phyloP scores from a whole-genome alignment of 2,113 vertebrate genomes.

The Aegithalos caudatus region DNA sequence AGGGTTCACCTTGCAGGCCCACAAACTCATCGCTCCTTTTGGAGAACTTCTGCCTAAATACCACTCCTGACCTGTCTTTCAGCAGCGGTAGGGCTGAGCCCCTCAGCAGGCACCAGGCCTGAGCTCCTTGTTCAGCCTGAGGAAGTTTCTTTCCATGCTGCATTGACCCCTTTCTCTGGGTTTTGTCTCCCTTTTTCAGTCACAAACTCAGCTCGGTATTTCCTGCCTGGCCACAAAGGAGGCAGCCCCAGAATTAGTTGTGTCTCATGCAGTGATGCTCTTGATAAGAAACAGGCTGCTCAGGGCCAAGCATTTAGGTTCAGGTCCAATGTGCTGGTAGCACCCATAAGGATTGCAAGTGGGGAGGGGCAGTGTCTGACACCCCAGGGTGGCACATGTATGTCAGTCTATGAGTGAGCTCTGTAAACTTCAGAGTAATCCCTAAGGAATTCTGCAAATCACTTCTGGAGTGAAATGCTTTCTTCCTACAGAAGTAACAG shows the following conservation, averaged over 20 bases:
- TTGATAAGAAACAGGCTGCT: background rate
- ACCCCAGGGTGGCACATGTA: accelerated
- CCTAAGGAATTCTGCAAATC: background rate
- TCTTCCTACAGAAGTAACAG: background rate
- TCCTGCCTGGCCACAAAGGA: background rate
- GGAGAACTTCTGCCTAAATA: background rate
- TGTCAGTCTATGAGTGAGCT: too few species aligned
- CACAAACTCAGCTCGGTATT: background rate
- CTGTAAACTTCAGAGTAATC: background rate
- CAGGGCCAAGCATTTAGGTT: background rate
- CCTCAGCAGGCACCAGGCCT: background rate
- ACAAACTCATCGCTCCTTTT: background rate
- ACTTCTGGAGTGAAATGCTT: background rate
- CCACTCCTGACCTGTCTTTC: background rate
- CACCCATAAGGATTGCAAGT: background rate
- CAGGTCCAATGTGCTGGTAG: background rate
- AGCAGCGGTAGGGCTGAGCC: background rate
- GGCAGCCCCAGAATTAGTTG: background rate
- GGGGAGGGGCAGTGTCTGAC: background rate
- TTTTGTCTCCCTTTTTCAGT: background rate
- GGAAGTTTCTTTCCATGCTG: background rate
- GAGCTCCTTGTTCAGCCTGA: background rate
- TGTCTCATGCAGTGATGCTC: accelerated
- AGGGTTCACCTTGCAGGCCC: background rate
- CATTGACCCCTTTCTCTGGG: background rate